Evolutionary conservation across 1,140 invertebrate species (phyloP).

Genomic region (roundworm (Caenorhabditis elegans)): WBcel235 BX284606.5:8511001-8511500

Average conservation of each 20-base stretch:
- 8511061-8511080: background rate
- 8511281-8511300: constrained; percentile 60
- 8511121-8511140: constrained; percentile 59
- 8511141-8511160: constrained; percentile 55
- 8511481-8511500: background rate
- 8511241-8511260: constrained; percentile 61
- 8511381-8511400: constrained; percentile 50
- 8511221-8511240: constrained; percentile 50
- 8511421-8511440: constrained; percentile 56
- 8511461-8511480: constrained; percentile 19
- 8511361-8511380: constrained; percentile 60
- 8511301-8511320: constrained; percentile 57
- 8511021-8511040: background rate
- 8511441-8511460: constrained; percentile 7
- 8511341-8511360: constrained; percentile 33
- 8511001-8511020: background rate
- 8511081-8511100: constrained; percentile 62
- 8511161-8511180: background rate
- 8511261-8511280: constrained; percentile 61
- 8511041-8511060: background rate
- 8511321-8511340: background rate
- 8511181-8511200: background rate
- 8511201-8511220: constrained; percentile 62
- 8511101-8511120: constrained; percentile 63
- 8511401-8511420: constrained; percentile 57